A percentile compares a stretch with the other conserved stretches of the same genome.
These are phyloP conservation scores for Catostylus mosaicus DNA, from an alignment of 30 jellyfish, hydroid and myxozoan genomes.

Conservation along the genomic window DNA sequence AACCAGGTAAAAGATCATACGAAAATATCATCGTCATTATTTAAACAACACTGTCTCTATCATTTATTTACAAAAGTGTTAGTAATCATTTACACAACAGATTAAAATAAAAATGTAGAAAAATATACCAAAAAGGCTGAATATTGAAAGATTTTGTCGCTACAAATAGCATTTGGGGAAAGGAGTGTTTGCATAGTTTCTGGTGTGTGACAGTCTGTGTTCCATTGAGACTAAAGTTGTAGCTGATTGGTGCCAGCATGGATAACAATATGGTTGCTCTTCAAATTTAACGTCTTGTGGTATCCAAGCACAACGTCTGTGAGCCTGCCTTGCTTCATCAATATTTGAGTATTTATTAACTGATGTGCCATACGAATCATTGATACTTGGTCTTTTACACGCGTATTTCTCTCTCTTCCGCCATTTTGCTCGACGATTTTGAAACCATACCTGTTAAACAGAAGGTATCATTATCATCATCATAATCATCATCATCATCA, in stretches of 20 bases:
- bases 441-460: constrained; percentile 60
- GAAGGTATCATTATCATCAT: too few relatives aligned
- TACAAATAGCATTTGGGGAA: neutral
- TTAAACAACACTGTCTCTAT: too few relatives aligned
- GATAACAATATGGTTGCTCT: neutral
- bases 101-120: too few relatives aligned
- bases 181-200: neutral
- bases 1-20: too few relatives aligned
- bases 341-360: neutral
- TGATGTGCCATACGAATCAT: neutral
- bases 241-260: neutral
- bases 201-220: neutral
- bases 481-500: too few relatives aligned
- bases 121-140: neutral
- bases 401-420: constrained; percentile 47
- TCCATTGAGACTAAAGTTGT: neutral
- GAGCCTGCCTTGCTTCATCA: neutral
- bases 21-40: too few relatives aligned
- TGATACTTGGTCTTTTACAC: neutral
- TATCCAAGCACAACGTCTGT: neutral
- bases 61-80: too few relatives aligned
- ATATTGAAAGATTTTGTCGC: too few relatives aligned
- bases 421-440: constrained; percentile 65
- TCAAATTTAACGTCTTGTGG: neutral
- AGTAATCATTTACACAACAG: too few relatives aligned